These are phyloP conservation scores for Caradrina clavipalpis DNA, from an alignment of 2,888 invertebrate genomes.

Conservation along the genomic window DNA sequence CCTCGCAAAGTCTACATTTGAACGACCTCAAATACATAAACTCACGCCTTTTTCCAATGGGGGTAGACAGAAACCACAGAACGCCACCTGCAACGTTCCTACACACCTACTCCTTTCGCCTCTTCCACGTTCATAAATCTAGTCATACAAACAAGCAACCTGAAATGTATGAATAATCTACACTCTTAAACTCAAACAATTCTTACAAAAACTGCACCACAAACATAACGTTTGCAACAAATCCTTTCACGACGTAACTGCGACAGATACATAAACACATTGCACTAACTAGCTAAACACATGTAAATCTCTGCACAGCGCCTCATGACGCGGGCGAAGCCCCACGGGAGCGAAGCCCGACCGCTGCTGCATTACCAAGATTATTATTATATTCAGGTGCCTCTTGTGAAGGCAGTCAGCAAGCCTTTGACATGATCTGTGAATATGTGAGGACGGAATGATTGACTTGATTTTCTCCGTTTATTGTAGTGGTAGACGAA, in stretches of 20 bases:
- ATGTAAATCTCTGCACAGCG: conserved; percentile 54
- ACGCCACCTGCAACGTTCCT: too few relatives aligned
- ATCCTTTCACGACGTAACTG: neutral
- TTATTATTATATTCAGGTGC: conserved; percentile 48
- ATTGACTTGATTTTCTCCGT: too few relatives aligned
- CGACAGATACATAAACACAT: conserved; percentile 27
- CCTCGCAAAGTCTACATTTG: neutral
- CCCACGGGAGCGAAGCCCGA: conserved; percentile 57
- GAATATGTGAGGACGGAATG: neutral
- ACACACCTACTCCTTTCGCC: too few relatives aligned
- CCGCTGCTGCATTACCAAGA: conserved; percentile 44
- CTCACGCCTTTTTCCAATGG: too few relatives aligned
- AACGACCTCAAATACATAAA: neutral
- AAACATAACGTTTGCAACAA: conserved; percentile 3
- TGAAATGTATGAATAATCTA: neutral
- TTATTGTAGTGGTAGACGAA: too few relatives aligned
- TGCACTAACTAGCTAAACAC: conserved; percentile 48
- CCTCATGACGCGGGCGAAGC: conserved; percentile 58
- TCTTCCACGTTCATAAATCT: too few relatives aligned
- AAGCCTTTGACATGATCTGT: conserved; percentile 30
- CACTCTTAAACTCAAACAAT: neutral
- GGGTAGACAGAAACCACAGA: too few relatives aligned
- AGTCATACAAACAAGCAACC: too few relatives aligned
- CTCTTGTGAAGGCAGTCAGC: conserved; percentile 6
- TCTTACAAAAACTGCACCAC: neutral